Base-by-base conservation (phyloP, 2,797 vertebrate species). In the Pempheris klunzingeri region DNA sequence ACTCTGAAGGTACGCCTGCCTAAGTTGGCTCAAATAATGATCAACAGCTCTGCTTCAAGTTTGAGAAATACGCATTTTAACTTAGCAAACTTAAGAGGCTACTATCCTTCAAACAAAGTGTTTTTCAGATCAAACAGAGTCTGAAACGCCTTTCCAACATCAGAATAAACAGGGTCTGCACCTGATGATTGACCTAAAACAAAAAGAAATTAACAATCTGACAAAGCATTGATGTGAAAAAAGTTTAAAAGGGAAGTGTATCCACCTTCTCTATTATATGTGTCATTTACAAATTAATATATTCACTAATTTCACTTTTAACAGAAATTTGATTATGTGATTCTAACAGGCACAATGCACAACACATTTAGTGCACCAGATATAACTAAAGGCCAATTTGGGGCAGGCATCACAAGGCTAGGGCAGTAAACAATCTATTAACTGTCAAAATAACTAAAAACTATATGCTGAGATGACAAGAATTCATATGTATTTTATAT, bases 1-100 rank as follows among this genome's bases (percentile, higher is more conserved):
- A 63, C 36, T 64, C 41, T 80, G 49, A 77, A 32, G 15, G 13
- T 13, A 13, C 10, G 22, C 34, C 66, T 75, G 39, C 14, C 22
- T 18, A 15, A 20, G 36, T 22, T 47, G 63, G 43, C 66, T 47
- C 39, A 34, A 69, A 24, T 41, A 54, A 54, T 34, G 14, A 61
- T 39, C 2, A 39, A n/a, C 20, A 39, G 10, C 24, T 59, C 20
- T 55, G 13, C 22, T 71, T 36, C 36, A 55, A 63, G 32, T 52
- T 26, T 64, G 9, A 17, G 24, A 53, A 44, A 18, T 7, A 2
- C 6, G 24, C 8, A 11, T 39, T 57, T 10, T 2, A 69, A 58
- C 22, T 46, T 34, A 5, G 13, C 14, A 50, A 30, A 52, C 20
- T 47, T 3, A 20, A 36, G 28, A 69, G 11, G 22, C 61, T 52